These are phyloP conservation scores for Melanotaenia trifasciata DNA, from an alignment of 2,797 vertebrate species.

Conservation along the genomic window DNA sequence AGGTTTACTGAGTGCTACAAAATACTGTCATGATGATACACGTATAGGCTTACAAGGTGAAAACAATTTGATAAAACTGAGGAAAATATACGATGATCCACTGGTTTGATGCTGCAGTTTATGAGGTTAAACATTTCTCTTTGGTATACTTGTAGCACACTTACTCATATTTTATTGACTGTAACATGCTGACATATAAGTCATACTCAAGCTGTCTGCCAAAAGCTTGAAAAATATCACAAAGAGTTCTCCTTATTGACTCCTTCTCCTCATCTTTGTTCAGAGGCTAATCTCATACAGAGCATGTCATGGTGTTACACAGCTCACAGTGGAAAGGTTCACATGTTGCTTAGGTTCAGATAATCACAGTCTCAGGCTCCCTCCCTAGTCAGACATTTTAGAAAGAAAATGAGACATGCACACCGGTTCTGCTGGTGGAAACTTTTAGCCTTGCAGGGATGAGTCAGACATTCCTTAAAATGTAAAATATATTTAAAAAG, in stretches of 20 bases:
- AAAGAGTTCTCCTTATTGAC: not conserved
- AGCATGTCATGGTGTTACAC: not conserved
- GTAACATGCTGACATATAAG: not conserved
- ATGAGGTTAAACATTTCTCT: not conserved
- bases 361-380: slow-evolving; percentile 29
- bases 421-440: slow-evolving; percentile 25
- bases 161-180: not conserved
- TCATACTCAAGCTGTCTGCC: not conserved
- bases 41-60: not conserved
- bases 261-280: slow-evolving; percentile 4
- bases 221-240: slow-evolving; percentile 3
- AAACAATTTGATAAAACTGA: no score
- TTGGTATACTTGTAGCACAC: not conserved
- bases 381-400: slow-evolving; percentile 42
- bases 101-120: not conserved
- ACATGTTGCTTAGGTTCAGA: slow-evolving; percentile 15
- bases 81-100: not conserved
- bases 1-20: no score
- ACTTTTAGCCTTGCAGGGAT: slow-evolving; percentile 33
- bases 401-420: slow-evolving; percentile 13
- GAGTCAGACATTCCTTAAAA: slow-evolving; percentile 52
- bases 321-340: slow-evolving; percentile 1
- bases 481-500: slow-evolving; percentile 43
- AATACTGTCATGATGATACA: not conserved
- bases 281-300: not conserved